Percentiles rank a stretch among this genome's conserved stretches.
These are phyloP conservation scores for Camelus bactrianus DNA, from an alignment of 2,113 vertebrate genomes.

Conservation along the genomic window DNA sequence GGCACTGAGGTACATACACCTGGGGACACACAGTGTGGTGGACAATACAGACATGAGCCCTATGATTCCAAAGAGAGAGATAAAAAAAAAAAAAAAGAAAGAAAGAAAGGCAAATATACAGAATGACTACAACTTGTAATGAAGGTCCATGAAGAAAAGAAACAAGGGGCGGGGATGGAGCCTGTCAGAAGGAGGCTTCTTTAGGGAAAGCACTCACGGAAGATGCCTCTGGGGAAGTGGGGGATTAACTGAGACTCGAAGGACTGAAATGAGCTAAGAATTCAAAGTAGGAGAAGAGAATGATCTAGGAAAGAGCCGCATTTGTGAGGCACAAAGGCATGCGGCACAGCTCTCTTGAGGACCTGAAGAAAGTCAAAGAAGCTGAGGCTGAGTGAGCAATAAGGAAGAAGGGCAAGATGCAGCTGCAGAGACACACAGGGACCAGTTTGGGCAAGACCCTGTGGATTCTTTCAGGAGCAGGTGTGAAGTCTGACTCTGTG, in stretches of 20 bases:
- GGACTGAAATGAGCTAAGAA: background rate
- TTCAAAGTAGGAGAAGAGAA: background rate
- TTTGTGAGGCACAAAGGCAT: background rate
- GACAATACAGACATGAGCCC: background rate
- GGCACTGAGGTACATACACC: background rate
- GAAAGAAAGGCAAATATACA: background rate
- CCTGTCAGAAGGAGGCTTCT: background rate
- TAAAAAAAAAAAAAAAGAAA: background rate
- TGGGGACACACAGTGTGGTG: background rate
- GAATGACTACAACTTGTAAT: background rate
- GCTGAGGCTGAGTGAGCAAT: background rate
- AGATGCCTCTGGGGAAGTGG: background rate
- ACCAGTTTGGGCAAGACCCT: background rate
- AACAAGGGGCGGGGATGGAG: background rate
- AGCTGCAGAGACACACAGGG: background rate
- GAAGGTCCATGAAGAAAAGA: background rate
- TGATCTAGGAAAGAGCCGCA: background rate
- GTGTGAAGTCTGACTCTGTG: background rate
- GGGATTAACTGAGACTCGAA: background rate
- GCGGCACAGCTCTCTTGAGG: accelerated
- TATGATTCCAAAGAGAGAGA: background rate
- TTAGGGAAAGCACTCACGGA: background rate
- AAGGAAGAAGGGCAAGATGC: accelerated
- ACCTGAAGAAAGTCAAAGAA: background rate
- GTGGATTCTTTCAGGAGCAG: background rate